phyloP scores from a whole-genome alignment of 2,888 invertebrate genomes.

The Hypomecis punctinalis region DNA sequence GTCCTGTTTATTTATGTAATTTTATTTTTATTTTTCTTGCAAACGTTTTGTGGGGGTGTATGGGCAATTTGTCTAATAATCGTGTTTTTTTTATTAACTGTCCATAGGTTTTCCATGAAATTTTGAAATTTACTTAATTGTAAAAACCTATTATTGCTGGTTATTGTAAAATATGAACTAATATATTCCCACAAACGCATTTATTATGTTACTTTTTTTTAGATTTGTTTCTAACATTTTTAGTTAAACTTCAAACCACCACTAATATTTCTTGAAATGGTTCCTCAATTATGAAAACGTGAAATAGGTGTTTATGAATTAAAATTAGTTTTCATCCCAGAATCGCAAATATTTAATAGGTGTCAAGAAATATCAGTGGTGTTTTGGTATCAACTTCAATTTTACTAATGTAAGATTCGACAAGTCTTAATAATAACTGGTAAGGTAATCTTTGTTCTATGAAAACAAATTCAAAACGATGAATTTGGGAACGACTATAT shows the following conservation, averaged over 20 bases:
- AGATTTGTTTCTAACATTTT: constrained; percentile 26
- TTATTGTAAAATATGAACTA: constrained; percentile 55
- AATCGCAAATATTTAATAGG: neutral
- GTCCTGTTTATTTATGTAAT: constrained; percentile 73
- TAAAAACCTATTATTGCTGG: constrained; percentile 46
- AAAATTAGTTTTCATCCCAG: too few relatives aligned
- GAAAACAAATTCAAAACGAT: too few relatives aligned
- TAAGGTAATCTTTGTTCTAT: too few relatives aligned
- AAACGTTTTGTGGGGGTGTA: constrained; percentile 84
- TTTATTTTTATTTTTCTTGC: constrained; percentile 67
- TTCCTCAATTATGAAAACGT: too few relatives aligned
- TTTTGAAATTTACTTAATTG: constrained; percentile 33
- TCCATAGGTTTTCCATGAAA: constrained; percentile 24
- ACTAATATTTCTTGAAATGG: neutral
- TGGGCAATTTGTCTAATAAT: constrained; percentile 68
- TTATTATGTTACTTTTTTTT: constrained; percentile 53
- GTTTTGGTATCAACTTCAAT: neutral
- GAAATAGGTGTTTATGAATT: too few relatives aligned
- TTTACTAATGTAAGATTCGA: too few relatives aligned
- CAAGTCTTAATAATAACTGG: too few relatives aligned
- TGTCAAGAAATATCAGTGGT: neutral
- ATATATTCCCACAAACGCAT: constrained; percentile 83
- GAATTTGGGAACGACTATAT: too few relatives aligned
- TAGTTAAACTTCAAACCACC: constrained; percentile 25
- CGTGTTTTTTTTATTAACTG: constrained; percentile 22